Evolutionary conservation across 2,888 invertebrate species (phyloP).

Genomic region (Scaptomyza flava): DNA sequence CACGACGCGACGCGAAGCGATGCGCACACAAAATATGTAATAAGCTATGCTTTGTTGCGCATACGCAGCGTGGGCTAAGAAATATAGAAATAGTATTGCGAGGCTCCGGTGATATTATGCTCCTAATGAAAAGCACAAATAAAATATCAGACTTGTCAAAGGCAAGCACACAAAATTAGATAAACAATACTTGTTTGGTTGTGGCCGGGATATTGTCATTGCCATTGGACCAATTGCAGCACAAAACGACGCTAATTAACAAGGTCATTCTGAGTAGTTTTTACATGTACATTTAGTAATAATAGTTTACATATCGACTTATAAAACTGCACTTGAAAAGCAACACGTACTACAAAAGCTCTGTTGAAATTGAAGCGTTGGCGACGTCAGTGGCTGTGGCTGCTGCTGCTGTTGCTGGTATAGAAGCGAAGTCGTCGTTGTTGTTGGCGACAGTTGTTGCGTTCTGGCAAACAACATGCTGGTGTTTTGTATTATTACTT

Average conservation of each 20-base stretch:
- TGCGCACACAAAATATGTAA: neutral
- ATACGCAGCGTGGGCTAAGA: constrained; percentile 54
- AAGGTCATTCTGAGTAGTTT: constrained; percentile 44
- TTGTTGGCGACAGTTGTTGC: constrained; percentile 56
- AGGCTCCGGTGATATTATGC: constrained; percentile 39
- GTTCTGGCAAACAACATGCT: constrained; percentile 75
- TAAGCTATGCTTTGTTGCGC: constrained; percentile 44
- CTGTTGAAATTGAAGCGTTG: constrained; percentile 58
- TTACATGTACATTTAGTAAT: neutral
- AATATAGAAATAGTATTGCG: neutral
- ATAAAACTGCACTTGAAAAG: constrained; percentile 41
- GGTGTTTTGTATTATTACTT: constrained; percentile 34
- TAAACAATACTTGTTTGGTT: constrained; percentile 36
- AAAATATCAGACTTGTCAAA: constrained; percentile 5
- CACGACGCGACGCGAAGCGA: constrained; percentile 20
- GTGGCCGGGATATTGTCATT: constrained; percentile 42
- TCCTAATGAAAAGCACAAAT: constrained; percentile 36
- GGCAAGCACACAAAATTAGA: constrained; percentile 41
- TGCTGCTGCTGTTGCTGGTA: constrained; percentile 25
- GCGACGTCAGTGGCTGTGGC: constrained; percentile 47
- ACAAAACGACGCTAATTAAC: constrained; percentile 36
- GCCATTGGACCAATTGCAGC: constrained; percentile 35
- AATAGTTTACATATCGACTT: constrained; percentile 1
- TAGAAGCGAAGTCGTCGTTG: constrained; percentile 11
- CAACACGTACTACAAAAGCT: constrained; percentile 71